Conservation (phyloP, 2,888 invertebrate genomes). For the Drosophila paranaensis region DNA sequence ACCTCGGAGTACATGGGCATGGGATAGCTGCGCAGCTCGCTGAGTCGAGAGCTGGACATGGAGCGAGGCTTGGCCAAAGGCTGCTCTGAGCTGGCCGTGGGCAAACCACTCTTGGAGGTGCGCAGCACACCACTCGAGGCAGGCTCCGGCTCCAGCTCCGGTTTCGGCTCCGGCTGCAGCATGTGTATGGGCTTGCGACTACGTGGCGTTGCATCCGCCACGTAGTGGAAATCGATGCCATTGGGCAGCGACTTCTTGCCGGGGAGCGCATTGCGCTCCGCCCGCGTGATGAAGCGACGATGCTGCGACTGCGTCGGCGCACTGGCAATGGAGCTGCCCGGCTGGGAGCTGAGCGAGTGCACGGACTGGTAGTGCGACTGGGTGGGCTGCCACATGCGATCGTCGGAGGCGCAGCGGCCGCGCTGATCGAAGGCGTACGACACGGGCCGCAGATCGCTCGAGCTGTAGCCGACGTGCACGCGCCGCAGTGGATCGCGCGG, state of each 20-base stretch:
- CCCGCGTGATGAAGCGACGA: conserved; percentile 82
- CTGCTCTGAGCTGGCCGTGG: conserved; percentile 86
- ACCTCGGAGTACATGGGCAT: conserved; percentile 84
- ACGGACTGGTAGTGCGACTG: conserved; percentile 82
- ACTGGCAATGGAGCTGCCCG: conserved; percentile 61
- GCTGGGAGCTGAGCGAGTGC: conserved; percentile 79
- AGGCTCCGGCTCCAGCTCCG: background rate
- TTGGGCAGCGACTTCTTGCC: conserved; percentile 82
- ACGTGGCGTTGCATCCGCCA: conserved; percentile 90
- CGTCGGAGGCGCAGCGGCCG: conserved; percentile 84
- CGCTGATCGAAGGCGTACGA: conserved; percentile 86
- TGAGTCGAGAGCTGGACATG: conserved; percentile 78
- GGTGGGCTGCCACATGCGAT: conserved; percentile 83
- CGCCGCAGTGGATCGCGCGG: conserved; percentile 90
- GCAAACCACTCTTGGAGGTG: conserved; percentile 82
- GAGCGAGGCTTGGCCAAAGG: conserved; percentile 80
- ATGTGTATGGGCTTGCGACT: conserved; percentile 89
- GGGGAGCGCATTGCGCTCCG: conserved; percentile 80
- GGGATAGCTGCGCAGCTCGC: conserved; percentile 76
- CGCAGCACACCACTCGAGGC: conserved; percentile 76
- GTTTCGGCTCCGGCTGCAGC: background rate
- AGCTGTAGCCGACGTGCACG: conserved; percentile 84
- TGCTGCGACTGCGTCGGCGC: conserved; percentile 51
- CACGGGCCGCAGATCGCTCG: conserved; percentile 85
- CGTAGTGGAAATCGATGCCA: conserved; percentile 87